Base-by-base conservation (phyloP, 2,888 invertebrate species). In the Morinoia aosen region DNA sequence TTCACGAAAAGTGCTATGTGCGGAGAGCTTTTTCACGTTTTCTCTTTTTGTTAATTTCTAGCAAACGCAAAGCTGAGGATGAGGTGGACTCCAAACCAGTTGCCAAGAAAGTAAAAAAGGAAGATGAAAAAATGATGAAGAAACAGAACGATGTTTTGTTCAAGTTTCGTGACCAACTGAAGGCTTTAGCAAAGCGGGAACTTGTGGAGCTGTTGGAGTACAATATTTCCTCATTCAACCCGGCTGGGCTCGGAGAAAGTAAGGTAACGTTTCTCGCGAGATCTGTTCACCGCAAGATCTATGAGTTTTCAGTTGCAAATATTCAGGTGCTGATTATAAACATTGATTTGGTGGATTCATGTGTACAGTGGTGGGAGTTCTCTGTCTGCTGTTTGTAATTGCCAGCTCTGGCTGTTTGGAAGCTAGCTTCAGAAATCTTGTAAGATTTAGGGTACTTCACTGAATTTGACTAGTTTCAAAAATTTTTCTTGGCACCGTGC, bases 221-320 rank as follows among this genome's bases (percentile, higher is more conserved):
- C 33, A 99, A 99, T 97, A 97, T 98, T 0, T 99, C 99, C 97
- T 99, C 99, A 97, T 97, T 98, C 90, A 97, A 98, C 95, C 98
- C 98, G 0, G 95, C 97, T 95, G 95, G 95, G 14, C 39, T 64
- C 16, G 98, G 98, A 0, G 97, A 98, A 96, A 98, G 98, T 95
- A 98, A 98, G 97, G 98, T 98, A 97, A 97, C 97, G 97, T 33
- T 16, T 2, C 76, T 76, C 76, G 19, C 61, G 19, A 5, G 8
- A 4, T 61, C 61, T 61, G 61, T 19, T 61, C 12, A 61, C 61
- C 19, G 4, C 12, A 61, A 61, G 19, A 61, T 61, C 3, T 76
- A 33, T 76, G 10, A 25, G 33, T 33, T 76, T 76, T 76, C 7
- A 76, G 25, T 76, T 25, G 76, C 16, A 19, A 2, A 2, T 61